phyloP scores from a whole-genome alignment of 2,888 invertebrate species.

The Trichogramma evanescens region DNA sequence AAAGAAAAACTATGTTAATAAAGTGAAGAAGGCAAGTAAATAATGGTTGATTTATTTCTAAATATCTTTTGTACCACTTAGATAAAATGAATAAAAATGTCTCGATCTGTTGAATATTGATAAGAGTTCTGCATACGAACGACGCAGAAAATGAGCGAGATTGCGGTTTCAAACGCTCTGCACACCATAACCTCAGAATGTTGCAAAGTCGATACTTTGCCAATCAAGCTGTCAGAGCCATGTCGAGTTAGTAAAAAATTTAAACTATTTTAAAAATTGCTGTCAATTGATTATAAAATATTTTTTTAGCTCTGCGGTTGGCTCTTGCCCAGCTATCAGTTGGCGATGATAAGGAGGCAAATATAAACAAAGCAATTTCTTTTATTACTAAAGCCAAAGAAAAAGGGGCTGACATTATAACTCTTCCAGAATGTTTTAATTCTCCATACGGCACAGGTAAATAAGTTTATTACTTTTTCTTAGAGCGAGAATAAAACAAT shows the following conservation, averaged over 20 bases:
- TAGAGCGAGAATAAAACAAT: slow-evolving; percentile 1
- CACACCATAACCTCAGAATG: slow-evolving; percentile 32
- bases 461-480: slow-evolving; percentile 6
- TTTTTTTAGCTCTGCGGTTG: slow-evolving; percentile 56
- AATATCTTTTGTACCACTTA: neutral
- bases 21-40: neutral
- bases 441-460: slow-evolving; percentile 83
- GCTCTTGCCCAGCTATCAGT: slow-evolving; percentile 81
- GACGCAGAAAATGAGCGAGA: neutral
- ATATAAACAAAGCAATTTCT: slow-evolving; percentile 65
- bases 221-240: slow-evolving; percentile 26
- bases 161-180: neutral
- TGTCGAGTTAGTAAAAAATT: slow-evolving; percentile 32
- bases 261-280: neutral
- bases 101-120: neutral
- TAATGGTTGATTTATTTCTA: neutral
- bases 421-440: slow-evolving; percentile 86
- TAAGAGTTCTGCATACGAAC: slow-evolving; percentile 1
- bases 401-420: slow-evolving; percentile 58
- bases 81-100: neutral
- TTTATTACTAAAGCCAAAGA: slow-evolving; percentile 66
- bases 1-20: too few relatives aligned
- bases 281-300: neutral
- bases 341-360: slow-evolving; percentile 65
- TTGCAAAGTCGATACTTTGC: slow-evolving; percentile 26